Conservation (phyloP, 2,888 invertebrate species). For the Linnaemya vulpina region DNA sequence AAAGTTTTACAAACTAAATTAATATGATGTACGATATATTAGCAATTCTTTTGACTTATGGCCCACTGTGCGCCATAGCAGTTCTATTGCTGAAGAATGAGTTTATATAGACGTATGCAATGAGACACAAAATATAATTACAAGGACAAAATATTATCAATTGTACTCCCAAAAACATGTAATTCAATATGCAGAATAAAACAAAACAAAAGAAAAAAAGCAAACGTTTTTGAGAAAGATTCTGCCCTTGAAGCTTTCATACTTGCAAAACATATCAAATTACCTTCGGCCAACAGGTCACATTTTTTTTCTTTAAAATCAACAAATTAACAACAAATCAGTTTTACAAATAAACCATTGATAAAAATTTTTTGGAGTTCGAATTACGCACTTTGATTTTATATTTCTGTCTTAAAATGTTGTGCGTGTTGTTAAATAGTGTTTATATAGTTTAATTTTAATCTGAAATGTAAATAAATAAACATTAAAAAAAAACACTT, state of each 20-base stretch:
- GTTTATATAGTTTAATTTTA: no score
- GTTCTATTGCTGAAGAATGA: slow-evolving; percentile 37
- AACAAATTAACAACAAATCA: background rate
- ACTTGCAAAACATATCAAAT: slow-evolving; percentile 22
- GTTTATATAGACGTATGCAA: background rate
- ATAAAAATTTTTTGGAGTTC: no score
- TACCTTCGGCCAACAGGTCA: slow-evolving; percentile 19
- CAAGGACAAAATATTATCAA: background rate
- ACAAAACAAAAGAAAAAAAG: background rate
- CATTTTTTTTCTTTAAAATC: background rate
- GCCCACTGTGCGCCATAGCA: slow-evolving; percentile 6
- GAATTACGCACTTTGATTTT: no score
- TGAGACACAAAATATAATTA: background rate
- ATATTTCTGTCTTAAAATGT: no score
- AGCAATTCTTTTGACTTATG: background rate
- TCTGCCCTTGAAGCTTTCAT: background rate
- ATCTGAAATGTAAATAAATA: no score
- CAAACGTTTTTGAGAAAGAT: background rate
- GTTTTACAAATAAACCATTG: no score
- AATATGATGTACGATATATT: background rate
- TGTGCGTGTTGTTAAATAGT: no score
- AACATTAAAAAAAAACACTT: no score
- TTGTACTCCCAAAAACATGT: slow-evolving; percentile 7
- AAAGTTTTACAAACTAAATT: background rate
- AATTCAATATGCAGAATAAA: slow-evolving; percentile 25